Percentiles rank a stretch among this genome's conserved stretches.
Evolutionary conservation across 1,140 invertebrate genomes (phyloP).

Genomic region (Bombyx mandarina): DNA sequence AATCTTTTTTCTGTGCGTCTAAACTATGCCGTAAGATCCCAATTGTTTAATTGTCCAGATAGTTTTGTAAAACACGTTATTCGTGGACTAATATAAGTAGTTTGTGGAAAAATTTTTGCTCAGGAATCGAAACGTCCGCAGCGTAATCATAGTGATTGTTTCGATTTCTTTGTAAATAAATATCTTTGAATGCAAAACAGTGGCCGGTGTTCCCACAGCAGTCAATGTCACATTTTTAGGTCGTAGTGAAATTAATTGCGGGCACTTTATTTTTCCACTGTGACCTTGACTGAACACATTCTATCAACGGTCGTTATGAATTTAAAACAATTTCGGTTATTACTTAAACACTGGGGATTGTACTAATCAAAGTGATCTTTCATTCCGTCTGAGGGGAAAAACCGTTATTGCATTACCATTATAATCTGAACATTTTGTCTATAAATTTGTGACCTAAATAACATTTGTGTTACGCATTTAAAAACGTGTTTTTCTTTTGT

Average conservation of each 20-base stretch:
- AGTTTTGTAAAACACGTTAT: constrained; percentile 32
- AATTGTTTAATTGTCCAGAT: constrained; percentile 60
- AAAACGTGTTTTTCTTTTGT: too few relatives aligned
- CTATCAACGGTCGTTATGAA: too few relatives aligned
- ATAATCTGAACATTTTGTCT: too few relatives aligned
- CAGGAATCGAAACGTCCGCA: not conserved
- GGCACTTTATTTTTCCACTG: too few relatives aligned
- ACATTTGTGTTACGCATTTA: too few relatives aligned
- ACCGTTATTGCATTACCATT: too few relatives aligned
- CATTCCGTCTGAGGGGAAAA: too few relatives aligned
- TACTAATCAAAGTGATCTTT: too few relatives aligned
- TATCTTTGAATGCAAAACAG: not conserved
- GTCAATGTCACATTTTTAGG: constrained; percentile 16
- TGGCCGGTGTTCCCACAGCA: constrained; percentile 10
- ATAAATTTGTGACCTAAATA: too few relatives aligned
- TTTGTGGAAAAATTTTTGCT: constrained; percentile 4
- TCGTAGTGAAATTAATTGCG: constrained; percentile 10
- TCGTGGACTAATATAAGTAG: constrained; percentile 17
- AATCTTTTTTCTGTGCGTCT: constrained; percentile 61
- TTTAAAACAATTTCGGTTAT: too few relatives aligned
- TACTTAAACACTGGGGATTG: too few relatives aligned
- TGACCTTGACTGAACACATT: not conserved
- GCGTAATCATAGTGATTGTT: constrained; percentile 6
- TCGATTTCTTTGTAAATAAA: constrained; percentile 8
- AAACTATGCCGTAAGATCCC: constrained; percentile 45